Conservation (phyloP, 53 echinoderm and acorn worm genomes). For the Zoroaster sp. region DNA sequence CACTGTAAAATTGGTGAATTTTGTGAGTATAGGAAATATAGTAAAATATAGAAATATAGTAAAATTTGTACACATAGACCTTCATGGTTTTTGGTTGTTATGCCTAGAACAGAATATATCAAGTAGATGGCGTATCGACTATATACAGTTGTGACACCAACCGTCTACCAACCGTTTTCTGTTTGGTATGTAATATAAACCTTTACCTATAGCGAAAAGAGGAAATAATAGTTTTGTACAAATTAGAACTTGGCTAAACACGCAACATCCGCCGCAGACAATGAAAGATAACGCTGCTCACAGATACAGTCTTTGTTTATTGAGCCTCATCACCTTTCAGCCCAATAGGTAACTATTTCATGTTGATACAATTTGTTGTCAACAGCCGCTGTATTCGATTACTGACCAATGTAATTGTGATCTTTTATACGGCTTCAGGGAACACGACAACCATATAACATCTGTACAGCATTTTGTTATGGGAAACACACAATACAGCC, state of each 20-base stretch:
- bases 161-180: too few relatives aligned
- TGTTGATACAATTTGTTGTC: not conserved
- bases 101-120: not conserved
- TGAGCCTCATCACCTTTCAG: too few relatives aligned
- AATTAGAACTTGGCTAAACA: not conserved
- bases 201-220: not conserved
- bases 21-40: too few relatives aligned
- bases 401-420: too few relatives aligned
- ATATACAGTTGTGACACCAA: not conserved
- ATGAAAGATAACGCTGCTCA: not conserved
- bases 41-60: too few relatives aligned
- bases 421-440: too few relatives aligned
- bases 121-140: not conserved
- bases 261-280: conserved; percentile 27
- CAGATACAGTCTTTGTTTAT: not conserved
- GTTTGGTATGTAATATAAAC: not conserved
- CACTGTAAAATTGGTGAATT: too few relatives aligned
- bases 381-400: too few relatives aligned
- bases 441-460: not conserved
- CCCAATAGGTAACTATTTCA: not conserved
- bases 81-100: not conserved
- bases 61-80: too few relatives aligned
- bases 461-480: not conserved
- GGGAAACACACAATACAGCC: too few relatives aligned
- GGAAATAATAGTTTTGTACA: conserved; percentile 5